These are phyloP conservation scores for Sthenelais limicola DNA, from an alignment of 2,888 invertebrate species.

Conservation along the genomic window DNA sequence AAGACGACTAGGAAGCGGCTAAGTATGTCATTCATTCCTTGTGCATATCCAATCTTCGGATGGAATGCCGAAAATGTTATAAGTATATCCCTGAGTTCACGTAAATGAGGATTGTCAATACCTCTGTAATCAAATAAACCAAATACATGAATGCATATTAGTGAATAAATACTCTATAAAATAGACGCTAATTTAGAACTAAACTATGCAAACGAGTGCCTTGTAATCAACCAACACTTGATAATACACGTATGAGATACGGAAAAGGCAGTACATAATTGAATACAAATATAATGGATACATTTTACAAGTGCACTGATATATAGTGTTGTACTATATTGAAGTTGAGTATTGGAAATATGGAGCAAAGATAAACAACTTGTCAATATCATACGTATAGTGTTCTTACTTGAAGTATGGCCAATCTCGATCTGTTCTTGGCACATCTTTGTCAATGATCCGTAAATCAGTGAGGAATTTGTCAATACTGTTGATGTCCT, in stretches of 20 bases:
- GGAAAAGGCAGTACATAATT: neutral
- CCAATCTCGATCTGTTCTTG: constrained; percentile 68
- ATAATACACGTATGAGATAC: neutral
- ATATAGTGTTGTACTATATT: neutral
- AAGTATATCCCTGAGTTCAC: constrained; percentile 65
- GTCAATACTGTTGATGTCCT: constrained; percentile 58
- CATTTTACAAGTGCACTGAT: neutral
- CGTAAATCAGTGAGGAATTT: constrained; percentile 60
- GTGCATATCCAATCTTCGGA: constrained; percentile 68
- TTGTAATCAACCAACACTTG: too few species aligned
- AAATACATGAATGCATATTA: neutral
- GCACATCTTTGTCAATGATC: constrained; percentile 70
- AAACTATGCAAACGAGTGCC: too few species aligned
- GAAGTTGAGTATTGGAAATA: neutral
- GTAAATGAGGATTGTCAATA: constrained; percentile 58
- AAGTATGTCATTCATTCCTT: constrained; percentile 72
- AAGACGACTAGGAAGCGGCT: constrained; percentile 68
- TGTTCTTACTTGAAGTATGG: constrained; percentile 63
- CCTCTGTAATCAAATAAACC: neutral
- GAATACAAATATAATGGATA: neutral
- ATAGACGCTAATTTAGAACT: too few species aligned
- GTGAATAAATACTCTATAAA: too few species aligned
- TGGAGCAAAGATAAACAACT: neutral
- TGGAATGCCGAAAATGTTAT: constrained; percentile 67
- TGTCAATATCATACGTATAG: too few species aligned